phyloP scores from a whole-genome alignment of 2,888 invertebrate species.

The Poecilobothrus nobilitatus region DNA sequence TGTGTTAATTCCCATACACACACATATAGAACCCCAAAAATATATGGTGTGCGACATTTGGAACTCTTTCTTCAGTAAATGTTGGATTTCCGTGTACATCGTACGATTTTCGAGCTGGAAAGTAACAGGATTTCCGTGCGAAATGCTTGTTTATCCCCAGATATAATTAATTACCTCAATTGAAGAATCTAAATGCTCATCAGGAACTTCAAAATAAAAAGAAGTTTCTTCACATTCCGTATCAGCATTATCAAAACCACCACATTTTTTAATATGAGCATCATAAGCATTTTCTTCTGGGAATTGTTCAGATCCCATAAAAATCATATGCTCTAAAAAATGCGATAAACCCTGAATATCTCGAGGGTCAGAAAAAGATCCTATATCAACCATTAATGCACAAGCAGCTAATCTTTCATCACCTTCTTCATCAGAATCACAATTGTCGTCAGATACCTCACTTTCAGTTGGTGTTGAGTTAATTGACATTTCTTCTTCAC shows the following conservation, averaged over 20 bases:
- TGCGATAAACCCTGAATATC: slow-evolving; percentile 75
- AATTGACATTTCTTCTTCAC: slow-evolving; percentile 23
- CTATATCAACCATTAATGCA: slow-evolving; percentile 65
- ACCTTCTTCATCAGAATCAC: slow-evolving; percentile 24
- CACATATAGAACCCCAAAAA: no score
- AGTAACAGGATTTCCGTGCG: no score
- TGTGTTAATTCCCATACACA: no score
- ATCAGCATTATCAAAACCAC: slow-evolving; percentile 78
- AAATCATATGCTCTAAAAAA: slow-evolving; percentile 85
- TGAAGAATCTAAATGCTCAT: slow-evolving; percentile 63
- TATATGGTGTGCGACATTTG: no score
- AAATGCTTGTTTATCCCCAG: no score
- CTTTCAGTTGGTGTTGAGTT: slow-evolving; percentile 28
- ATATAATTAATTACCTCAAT: slow-evolving; percentile 54
- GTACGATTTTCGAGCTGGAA: no score
- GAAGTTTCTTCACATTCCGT: slow-evolving; percentile 82
- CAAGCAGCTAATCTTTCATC: slow-evolving; percentile 56
- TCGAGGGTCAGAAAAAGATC: slow-evolving; percentile 68
- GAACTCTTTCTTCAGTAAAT: no score
- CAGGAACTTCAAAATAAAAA: slow-evolving; percentile 82
- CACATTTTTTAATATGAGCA: slow-evolving; percentile 69
- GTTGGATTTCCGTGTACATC: no score
- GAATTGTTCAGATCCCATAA: slow-evolving; percentile 88
- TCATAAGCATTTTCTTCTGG: slow-evolving; percentile 80
- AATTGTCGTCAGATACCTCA: slow-evolving; percentile 23